Percentiles rank a stretch among this genome's conserved stretches.
These are phyloP conservation scores for Sinocyclocheilus grahami DNA, from an alignment of 2,113 vertebrate genomes.

Conservation along the genomic window DNA sequence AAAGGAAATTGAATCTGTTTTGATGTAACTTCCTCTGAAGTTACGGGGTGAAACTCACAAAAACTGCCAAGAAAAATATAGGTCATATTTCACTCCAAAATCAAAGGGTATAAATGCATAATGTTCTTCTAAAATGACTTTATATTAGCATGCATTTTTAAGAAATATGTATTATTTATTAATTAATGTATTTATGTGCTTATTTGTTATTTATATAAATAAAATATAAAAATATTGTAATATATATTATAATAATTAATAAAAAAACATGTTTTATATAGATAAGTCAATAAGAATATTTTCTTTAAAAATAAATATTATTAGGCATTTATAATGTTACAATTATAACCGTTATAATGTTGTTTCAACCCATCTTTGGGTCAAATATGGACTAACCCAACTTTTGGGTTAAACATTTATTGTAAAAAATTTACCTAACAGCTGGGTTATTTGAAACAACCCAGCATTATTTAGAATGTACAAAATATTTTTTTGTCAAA, in stretches of 20 bases:
- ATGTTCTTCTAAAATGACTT: neutral
- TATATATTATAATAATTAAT: neutral
- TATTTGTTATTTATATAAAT: no score
- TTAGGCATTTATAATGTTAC: neutral
- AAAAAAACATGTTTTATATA: neutral
- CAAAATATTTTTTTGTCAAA: neutral
- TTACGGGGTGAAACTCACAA: neutral
- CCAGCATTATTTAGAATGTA: neutral
- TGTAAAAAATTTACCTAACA: no score
- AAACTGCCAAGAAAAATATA: neutral
- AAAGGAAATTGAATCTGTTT: constrained; percentile 15
- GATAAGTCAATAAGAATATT: neutral
- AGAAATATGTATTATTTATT: no score
- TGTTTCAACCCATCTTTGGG: no score
- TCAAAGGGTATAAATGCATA: neutral
- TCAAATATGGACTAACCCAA: no score
- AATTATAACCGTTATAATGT: no score
- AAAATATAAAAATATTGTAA: neutral
- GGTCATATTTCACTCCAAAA: neutral
- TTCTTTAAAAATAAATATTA: neutral
- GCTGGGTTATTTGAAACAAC: no score
- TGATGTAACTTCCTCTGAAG: constrained; percentile 24
- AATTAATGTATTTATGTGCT: no score
- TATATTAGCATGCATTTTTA: neutral
- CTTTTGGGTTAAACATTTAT: no score